A percentile compares a stretch with the other conserved stretches of the same genome.
phyloP scores from a whole-genome alignment of 2,113 vertebrate species.

The Mesoclemmys tuberculata region DNA sequence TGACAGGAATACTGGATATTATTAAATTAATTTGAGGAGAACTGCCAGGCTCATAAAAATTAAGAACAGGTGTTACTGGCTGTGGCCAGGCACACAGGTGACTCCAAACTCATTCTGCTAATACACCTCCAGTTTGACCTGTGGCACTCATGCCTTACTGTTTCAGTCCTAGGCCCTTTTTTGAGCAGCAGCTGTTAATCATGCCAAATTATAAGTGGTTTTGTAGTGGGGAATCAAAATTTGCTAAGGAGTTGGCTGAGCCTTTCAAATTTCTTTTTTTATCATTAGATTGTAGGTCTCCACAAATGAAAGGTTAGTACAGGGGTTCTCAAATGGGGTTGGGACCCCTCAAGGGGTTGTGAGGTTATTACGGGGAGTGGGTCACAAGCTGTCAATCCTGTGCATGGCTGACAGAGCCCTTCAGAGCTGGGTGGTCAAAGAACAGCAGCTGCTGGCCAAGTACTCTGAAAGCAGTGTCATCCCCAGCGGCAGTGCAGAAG shows the following conservation, averaged over 20 bases:
- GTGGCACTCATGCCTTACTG: accelerated
- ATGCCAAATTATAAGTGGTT: accelerated
- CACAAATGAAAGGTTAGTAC: accelerated
- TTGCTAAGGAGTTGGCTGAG: neutral
- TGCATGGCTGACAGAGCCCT: no score
- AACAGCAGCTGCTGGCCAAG: no score
- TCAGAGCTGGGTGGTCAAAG: no score
- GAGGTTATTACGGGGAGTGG: no score
- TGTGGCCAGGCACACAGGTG: no score
- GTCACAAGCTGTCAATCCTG: no score
- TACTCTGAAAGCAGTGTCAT: no score
- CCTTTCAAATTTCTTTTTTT: neutral
- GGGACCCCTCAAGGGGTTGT: no score
- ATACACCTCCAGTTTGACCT: neutral
- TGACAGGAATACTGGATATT: neutral
- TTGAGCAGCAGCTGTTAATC: neutral
- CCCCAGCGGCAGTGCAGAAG: no score
- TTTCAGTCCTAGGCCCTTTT: accelerated
- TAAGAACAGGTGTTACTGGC: neutral
- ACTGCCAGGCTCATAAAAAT: neutral
- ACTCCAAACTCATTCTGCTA: neutral
- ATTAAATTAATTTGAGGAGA: neutral
- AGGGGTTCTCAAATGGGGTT: no score
- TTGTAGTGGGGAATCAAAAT: neutral
- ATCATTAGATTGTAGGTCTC: neutral